phyloP scores from a whole-genome alignment of 2,113 vertebrate genomes.

The Dasyprocta punctata region DNA sequence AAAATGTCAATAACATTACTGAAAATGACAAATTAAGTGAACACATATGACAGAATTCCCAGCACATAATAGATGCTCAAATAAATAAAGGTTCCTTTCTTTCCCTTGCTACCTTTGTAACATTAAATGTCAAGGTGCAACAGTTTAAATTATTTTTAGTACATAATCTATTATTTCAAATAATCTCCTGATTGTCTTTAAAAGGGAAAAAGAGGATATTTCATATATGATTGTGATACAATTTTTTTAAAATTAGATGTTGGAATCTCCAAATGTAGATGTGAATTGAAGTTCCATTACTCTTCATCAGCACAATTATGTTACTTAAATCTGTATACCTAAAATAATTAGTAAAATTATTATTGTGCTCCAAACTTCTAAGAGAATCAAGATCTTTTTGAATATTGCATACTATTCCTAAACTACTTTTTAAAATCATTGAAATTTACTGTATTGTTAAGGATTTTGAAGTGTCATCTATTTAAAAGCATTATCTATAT shows the following conservation, averaged over 20 bases:
- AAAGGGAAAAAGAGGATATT: neutral
- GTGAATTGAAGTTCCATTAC: neutral
- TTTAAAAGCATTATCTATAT: neutral
- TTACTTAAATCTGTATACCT: neutral
- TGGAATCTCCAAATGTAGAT: neutral
- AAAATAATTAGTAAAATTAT: neutral
- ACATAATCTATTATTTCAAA: constrained; percentile 9
- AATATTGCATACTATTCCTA: neutral
- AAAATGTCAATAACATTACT: neutral
- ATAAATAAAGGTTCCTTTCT: neutral
- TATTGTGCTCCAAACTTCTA: neutral
- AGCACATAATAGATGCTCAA: neutral
- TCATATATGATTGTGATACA: neutral
- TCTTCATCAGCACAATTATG: neutral
- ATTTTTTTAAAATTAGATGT: neutral
- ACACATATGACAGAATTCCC: neutral
- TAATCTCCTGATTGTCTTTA: neutral
- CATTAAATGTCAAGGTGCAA: neutral
- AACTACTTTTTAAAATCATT: neutral
- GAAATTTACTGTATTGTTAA: neutral
- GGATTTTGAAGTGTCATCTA: neutral
- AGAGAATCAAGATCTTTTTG: neutral
- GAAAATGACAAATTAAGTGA: neutral
- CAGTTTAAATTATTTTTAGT: neutral
- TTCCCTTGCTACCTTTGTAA: neutral